Percentiles rank a stretch among this genome's conserved stretches.
These are phyloP conservation scores for Anseranas semipalmata DNA, from an alignment of 2,113 vertebrate species.

Conservation along the genomic window DNA sequence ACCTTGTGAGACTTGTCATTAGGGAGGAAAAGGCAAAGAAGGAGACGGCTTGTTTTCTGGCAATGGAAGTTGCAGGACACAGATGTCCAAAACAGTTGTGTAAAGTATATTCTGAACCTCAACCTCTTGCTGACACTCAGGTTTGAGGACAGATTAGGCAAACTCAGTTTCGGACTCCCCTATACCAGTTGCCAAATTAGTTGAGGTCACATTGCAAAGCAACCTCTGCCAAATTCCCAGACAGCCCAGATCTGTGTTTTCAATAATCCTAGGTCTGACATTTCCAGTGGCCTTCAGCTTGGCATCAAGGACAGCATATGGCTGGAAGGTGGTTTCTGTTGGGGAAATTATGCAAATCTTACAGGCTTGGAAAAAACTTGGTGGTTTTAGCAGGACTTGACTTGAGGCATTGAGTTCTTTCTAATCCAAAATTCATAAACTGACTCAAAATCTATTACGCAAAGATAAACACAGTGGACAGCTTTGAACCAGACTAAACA, in stretches of 20 bases:
- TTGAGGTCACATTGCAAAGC: neutral
- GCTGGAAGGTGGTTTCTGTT: neutral
- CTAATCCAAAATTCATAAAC: neutral
- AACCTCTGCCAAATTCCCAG: neutral
- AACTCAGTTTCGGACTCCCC: neutral
- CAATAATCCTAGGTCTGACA: neutral
- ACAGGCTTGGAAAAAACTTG: neutral
- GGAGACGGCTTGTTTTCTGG: neutral
- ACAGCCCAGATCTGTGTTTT: neutral
- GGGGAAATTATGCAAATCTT: neutral
- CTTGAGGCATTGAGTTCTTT: neutral
- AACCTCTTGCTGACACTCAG: neutral
- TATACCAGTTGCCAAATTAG: neutral
- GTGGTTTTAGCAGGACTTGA: neutral
- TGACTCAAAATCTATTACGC: neutral
- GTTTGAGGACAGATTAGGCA: neutral
- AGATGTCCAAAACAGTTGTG: neutral
- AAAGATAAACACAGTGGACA: neutral
- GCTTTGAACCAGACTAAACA: neutral
- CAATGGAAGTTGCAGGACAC: neutral
- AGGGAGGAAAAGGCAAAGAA: neutral
- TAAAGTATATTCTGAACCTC: neutral
- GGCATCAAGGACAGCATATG: neutral
- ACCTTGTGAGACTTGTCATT: neutral
- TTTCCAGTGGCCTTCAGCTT: neutral